phyloP scores from a whole-genome alignment of 1,140 invertebrate species.

The Dolichoris vasculosae region DNA sequence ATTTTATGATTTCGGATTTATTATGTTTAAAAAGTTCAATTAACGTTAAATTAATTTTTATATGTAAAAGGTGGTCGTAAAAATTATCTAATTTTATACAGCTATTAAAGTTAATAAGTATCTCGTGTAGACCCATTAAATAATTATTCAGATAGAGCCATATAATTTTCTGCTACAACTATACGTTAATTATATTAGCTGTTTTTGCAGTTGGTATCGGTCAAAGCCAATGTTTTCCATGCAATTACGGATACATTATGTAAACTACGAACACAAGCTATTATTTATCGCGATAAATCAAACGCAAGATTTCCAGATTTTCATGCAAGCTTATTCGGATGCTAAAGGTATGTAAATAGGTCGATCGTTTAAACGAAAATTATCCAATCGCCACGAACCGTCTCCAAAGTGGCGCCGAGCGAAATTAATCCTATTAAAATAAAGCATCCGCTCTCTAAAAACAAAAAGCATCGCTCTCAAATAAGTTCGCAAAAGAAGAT shows the following conservation, averaged over 20 bases:
- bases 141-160: too few relatives aligned
- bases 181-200: neutral
- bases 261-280: too few relatives aligned
- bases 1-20: neutral
- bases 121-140: neutral
- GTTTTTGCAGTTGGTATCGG: neutral
- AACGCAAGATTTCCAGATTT: neutral
- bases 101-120: neutral
- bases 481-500: too few relatives aligned
- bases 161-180: neutral
- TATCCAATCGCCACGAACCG: neutral
- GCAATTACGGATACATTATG: too few relatives aligned
- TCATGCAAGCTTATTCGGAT: neutral
- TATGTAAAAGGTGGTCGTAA: neutral
- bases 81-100: neutral
- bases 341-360: neutral
- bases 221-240: neutral
- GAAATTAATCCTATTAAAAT: too few relatives aligned
- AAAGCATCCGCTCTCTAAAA: too few relatives aligned
- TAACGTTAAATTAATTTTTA: neutral
- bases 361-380: neutral
- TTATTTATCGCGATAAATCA: neutral
- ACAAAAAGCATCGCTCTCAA: too few relatives aligned
- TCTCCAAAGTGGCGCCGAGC: too few relatives aligned
- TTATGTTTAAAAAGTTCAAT: neutral